phyloP scores from a whole-genome alignment of 2,888 invertebrate species.

The Serrognathus titanus region DNA sequence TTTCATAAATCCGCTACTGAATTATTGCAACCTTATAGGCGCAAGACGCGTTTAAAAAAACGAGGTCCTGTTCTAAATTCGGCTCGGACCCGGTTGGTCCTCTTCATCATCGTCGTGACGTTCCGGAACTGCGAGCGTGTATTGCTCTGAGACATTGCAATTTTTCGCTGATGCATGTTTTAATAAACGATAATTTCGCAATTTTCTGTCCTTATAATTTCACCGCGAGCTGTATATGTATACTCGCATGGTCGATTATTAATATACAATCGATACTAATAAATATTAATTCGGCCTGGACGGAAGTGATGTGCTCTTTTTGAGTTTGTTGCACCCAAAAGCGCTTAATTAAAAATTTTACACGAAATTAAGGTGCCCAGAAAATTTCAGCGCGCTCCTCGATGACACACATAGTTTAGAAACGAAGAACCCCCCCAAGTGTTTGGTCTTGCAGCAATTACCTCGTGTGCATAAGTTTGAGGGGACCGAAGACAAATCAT shows the following conservation, averaged over 20 bases:
- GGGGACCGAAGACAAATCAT: no score
- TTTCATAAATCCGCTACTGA: slow-evolving; percentile 11
- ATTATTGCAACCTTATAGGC: background rate
- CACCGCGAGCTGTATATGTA: slow-evolving; percentile 13
- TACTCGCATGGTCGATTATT: slow-evolving; percentile 6
- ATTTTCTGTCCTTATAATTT: slow-evolving; percentile 15
- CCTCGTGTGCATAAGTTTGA: no score
- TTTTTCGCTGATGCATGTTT: slow-evolving; percentile 18
- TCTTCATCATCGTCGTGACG: slow-evolving; percentile 10
- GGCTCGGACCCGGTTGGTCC: background rate
- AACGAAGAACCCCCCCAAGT: no score
- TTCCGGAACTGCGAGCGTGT: slow-evolving; percentile 3
- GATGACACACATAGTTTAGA: no score
- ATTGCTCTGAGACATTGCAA: slow-evolving; percentile 17
- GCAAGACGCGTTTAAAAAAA: background rate
- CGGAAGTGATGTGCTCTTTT: background rate
- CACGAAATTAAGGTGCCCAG: background rate
- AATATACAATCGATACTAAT: slow-evolving; percentile 9
- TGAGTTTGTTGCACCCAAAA: background rate
- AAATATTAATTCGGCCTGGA: slow-evolving; percentile 10
- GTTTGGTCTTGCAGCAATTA: no score
- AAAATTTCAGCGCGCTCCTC: no score
- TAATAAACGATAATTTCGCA: slow-evolving; percentile 21
- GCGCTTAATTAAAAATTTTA: slow-evolving; percentile 17
- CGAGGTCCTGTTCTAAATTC: background rate